Conservation (phyloP, 2,888 invertebrate species). For the Poecilobothrus nobilitatus region DNA sequence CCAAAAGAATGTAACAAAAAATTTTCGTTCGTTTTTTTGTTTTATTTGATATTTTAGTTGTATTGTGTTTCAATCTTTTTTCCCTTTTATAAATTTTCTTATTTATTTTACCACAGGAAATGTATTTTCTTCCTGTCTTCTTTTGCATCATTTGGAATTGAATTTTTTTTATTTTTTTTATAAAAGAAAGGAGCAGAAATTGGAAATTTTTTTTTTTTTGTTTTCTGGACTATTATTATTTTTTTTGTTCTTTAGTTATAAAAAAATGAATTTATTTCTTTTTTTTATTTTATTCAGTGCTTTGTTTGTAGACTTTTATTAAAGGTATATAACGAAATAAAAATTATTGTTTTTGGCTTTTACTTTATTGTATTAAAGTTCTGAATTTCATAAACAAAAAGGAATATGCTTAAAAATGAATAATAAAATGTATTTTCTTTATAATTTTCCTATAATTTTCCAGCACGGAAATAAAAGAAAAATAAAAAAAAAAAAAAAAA, state of each 20-base stretch:
- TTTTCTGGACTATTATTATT: not conserved
- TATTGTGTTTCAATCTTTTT: not conserved
- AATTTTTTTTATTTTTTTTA: not conserved
- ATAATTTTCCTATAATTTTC: too few relatives aligned
- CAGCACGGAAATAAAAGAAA: too few relatives aligned
- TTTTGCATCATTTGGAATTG: not conserved
- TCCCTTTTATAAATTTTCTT: not conserved
- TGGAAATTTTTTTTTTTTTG: not conserved
- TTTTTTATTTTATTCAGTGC: not conserved
- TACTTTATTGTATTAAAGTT: too few relatives aligned
- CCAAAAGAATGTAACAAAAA: not conserved
- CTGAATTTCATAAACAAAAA: too few relatives aligned
- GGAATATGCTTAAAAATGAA: too few relatives aligned
- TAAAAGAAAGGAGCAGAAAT: not conserved
- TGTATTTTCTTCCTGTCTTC: conserved; percentile 3
- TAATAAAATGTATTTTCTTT: too few relatives aligned
- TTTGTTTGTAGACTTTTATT: too few relatives aligned
- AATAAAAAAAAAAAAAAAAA: too few relatives aligned
- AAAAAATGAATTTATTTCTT: not conserved
- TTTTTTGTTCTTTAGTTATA: not conserved
- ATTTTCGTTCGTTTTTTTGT: not conserved
- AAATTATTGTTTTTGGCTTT: too few relatives aligned
- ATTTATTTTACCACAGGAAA: not conserved
- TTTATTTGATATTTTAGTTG: too few relatives aligned
- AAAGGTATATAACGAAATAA: too few relatives aligned